Conservation (phyloP, 2,797 vertebrate genomes). For the Crocidura indochinensis region DNA sequence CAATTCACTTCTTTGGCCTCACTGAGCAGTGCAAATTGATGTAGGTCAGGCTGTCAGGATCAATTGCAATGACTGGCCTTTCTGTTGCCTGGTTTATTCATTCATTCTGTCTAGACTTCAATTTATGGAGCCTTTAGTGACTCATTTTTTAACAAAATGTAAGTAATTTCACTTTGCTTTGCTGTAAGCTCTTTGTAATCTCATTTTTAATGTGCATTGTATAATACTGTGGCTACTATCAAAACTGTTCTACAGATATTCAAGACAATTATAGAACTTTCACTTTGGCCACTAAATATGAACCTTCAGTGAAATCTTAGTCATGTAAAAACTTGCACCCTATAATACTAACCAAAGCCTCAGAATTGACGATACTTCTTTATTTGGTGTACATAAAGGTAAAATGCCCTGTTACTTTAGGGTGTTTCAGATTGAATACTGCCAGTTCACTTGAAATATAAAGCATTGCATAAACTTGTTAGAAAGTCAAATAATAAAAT, state of each 20-base stretch:
- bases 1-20: background rate
- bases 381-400: background rate
- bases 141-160: constrained; percentile 71
- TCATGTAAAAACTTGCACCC: background rate
- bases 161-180: constrained; percentile 74
- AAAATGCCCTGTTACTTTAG: background rate
- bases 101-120: constrained; percentile 62
- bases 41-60: background rate
- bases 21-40: too few species aligned
- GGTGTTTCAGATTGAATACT: background rate
- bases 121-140: constrained; percentile 71
- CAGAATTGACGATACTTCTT: background rate
- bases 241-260: background rate
- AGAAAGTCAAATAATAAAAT: background rate
- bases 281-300: constrained; percentile 34
- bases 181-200: constrained; percentile 64
- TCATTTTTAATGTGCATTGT: constrained; percentile 69
- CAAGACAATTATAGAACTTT: background rate
- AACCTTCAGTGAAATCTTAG: background rate
- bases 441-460: background rate
- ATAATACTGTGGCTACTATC: constrained; percentile 30
- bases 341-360: background rate
- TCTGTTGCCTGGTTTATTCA: constrained; percentile 14
- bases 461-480: background rate
- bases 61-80: constrained; percentile 16